Conservation (phyloP, 2,888 invertebrate genomes). For the Elysia crispata region DNA sequence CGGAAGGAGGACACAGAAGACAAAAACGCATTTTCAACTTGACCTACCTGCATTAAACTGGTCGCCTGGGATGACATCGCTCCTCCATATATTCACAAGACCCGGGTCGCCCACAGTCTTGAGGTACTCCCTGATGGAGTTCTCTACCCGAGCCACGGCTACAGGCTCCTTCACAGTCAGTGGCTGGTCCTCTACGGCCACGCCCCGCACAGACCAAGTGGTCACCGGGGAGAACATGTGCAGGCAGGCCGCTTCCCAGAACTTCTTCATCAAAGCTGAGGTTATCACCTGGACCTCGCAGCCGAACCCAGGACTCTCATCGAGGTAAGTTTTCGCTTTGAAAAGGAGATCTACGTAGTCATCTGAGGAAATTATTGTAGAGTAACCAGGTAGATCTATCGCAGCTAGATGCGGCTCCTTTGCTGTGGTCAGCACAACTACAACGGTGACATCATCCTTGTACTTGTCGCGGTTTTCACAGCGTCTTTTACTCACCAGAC, state of each 20-base stretch:
- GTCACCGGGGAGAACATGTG: constrained; percentile 46
- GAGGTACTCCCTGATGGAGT: constrained; percentile 26
- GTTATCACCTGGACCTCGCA: constrained; percentile 43
- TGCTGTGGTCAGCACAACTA: too few relatives aligned
- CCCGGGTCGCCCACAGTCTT: constrained; percentile 19
- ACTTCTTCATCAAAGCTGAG: constrained; percentile 37
- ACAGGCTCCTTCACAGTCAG: neutral
- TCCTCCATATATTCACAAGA: constrained; percentile 25
- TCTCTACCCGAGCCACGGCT: constrained; percentile 3
- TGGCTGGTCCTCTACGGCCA: constrained; percentile 17
- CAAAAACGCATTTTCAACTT: too few relatives aligned
- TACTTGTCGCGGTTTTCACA: too few relatives aligned
- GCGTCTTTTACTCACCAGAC: too few relatives aligned
- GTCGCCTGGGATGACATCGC: constrained; percentile 25
- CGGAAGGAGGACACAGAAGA: too few relatives aligned
- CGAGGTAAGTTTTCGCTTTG: constrained; percentile 50
- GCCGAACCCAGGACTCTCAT: constrained; percentile 7
- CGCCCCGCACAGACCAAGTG: constrained; percentile 45
- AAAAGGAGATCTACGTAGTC: constrained; percentile 47
- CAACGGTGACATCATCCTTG: too few relatives aligned
- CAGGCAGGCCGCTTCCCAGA: constrained; percentile 46
- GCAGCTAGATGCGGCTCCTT: too few relatives aligned
- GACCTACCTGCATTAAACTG: constrained; percentile 43
- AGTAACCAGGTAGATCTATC: too few relatives aligned
- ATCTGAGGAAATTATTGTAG: neutral